Evolutionary conservation across 2,797 vertebrate species (phyloP).

Genomic region (Liasis olivaceus): DNA sequence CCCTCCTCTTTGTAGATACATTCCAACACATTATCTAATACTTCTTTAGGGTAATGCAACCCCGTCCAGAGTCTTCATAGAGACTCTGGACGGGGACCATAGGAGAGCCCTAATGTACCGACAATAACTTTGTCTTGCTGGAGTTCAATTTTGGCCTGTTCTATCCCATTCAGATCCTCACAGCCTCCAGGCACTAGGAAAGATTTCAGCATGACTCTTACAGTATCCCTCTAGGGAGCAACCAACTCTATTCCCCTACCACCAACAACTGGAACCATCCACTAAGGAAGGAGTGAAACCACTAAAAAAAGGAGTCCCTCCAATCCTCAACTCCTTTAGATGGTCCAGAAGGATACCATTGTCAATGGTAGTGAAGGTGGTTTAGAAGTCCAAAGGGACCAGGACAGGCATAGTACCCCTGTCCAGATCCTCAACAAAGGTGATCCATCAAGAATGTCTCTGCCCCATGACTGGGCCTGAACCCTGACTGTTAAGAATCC

Average conservation of each 20-base stretch:
- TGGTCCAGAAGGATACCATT: not conserved
- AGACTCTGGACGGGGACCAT: not conserved
- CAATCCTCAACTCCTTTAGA: not conserved
- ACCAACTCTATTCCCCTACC: not conserved
- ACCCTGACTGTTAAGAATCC: not conserved
- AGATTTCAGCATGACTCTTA: not conserved
- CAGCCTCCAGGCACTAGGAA: not conserved
- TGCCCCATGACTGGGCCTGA: not conserved
- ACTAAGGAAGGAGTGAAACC: not conserved
- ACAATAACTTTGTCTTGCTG: not conserved
- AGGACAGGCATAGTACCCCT: not conserved
- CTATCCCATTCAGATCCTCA: not conserved
- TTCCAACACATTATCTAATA: not conserved
- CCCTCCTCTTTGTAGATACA: too few relatives aligned
- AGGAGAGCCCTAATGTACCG: not conserved
- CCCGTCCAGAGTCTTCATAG: not conserved
- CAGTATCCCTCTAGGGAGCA: not conserved
- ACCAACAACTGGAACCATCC: not conserved
- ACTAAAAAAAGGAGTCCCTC: not conserved
- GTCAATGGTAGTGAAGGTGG: not conserved
- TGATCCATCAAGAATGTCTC: not conserved
- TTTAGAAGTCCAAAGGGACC: not conserved
- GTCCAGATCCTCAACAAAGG: not conserved
- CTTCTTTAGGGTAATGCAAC: not conserved
- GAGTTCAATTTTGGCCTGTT: not conserved